Conservation (phyloP, 2,888 invertebrate genomes). For the Mellilla xanthometata region DNA sequence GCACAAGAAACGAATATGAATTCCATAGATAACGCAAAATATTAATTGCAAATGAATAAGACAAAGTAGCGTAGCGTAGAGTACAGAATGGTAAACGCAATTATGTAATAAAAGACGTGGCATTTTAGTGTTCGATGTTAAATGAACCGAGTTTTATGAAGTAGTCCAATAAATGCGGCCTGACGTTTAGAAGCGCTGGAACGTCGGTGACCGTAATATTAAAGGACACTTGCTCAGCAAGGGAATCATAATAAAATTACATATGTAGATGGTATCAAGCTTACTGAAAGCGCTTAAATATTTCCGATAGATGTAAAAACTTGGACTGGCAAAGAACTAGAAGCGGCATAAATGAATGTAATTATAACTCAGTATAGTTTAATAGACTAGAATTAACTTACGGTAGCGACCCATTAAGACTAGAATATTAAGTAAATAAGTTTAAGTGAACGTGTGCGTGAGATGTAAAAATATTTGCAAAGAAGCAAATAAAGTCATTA, state of each 20-base stretch:
- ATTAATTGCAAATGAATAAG: constrained; percentile 47
- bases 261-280: constrained; percentile 58
- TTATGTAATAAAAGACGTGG: constrained; percentile 66
- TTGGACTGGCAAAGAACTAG: constrained; percentile 43
- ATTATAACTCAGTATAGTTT: constrained; percentile 21
- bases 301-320: constrained; percentile 43
- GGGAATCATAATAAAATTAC: constrained; percentile 63
- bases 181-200: constrained; percentile 53
- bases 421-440: constrained; percentile 16
- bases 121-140: constrained; percentile 52
- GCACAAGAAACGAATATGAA: constrained; percentile 48
- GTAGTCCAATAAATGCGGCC: constrained; percentile 61
- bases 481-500: constrained; percentile 11
- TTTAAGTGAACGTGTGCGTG: constrained; percentile 6
- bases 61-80: constrained; percentile 51
- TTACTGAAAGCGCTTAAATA: constrained; percentile 44
- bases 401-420: constrained; percentile 22
- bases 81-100: constrained; percentile 53
- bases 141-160: constrained; percentile 73
- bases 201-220: constrained; percentile 51
- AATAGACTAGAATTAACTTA: constrained; percentile 29
- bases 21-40: constrained; percentile 50
- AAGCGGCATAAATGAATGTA: constrained; percentile 35
- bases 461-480: constrained; percentile 12
- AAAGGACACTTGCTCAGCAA: constrained; percentile 71